phyloP scores from a whole-genome alignment of 2,113 vertebrate species.

The Okapia johnstoni region DNA sequence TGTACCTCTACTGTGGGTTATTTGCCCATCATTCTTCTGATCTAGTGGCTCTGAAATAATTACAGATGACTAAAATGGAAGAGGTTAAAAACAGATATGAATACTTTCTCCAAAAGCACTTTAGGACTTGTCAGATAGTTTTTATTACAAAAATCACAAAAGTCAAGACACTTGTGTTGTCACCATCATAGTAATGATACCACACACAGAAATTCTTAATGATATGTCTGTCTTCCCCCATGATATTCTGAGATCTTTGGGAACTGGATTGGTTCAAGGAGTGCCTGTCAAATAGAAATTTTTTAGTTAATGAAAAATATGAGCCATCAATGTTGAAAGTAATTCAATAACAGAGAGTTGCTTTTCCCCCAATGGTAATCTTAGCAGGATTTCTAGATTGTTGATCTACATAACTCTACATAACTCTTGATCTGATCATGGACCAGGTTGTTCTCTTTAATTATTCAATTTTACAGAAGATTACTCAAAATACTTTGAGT shows the following conservation, averaged over 20 bases:
- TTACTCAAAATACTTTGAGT: constrained; percentile 15
- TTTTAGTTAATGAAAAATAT: constrained; percentile 22
- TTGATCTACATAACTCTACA: not conserved
- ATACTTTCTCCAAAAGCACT: not conserved
- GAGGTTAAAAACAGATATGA: not conserved
- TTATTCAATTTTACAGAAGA: not conserved
- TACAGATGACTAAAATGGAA: not conserved
- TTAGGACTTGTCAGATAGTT: not conserved
- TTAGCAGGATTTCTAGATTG: not conserved
- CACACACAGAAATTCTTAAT: not conserved
- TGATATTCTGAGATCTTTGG: not conserved
- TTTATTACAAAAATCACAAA: not conserved
- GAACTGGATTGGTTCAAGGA: not conserved
- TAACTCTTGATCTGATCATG: not conserved
- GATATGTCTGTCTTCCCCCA: not conserved
- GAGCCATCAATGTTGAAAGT: not conserved
- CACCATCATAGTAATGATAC: not conserved
- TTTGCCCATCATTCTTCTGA: not conserved
- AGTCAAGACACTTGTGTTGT: not conserved
- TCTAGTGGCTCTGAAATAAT: not conserved
- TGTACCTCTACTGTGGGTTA: not conserved
- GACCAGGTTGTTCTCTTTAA: not conserved
- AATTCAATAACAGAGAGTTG: not conserved
- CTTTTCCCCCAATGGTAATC: not conserved
- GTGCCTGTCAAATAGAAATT: not conserved